phyloP scores from a whole-genome alignment of 2,113 vertebrate genomes.

The Chloroceryle aenea region DNA sequence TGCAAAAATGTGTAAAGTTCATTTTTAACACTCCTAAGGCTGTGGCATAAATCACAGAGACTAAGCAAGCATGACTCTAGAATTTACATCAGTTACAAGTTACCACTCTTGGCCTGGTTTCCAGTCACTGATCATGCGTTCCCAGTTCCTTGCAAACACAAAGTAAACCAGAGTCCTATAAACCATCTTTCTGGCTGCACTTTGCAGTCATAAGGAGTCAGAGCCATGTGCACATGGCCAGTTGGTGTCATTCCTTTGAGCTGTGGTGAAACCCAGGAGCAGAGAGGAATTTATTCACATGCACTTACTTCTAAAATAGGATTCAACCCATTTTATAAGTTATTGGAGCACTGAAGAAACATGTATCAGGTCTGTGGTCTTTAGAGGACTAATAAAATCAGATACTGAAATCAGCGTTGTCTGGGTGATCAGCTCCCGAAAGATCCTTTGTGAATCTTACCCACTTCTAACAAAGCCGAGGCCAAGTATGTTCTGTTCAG shows the following conservation, averaged over 20 bases:
- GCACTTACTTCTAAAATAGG: neutral
- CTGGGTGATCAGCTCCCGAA: too few relatives aligned
- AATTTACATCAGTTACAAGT: neutral
- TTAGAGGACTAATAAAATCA: neutral
- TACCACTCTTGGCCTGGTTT: neutral
- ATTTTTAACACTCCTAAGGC: neutral
- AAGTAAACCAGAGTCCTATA: neutral
- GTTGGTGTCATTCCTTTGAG: neutral
- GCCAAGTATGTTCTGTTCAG: neutral
- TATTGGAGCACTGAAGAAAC: neutral
- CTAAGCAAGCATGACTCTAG: neutral
- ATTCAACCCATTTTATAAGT: neutral
- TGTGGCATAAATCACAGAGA: neutral
- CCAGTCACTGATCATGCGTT: neutral
- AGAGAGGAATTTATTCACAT: neutral
- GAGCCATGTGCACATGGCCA: neutral
- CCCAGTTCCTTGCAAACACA: neutral
- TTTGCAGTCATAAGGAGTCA: neutral
- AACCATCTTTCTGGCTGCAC: neutral
- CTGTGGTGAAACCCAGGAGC: neutral
- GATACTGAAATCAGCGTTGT: neutral
- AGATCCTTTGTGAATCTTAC: neutral
- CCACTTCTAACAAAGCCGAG: neutral
- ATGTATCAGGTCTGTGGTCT: fast-evolving
- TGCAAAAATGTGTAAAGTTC: neutral